Conservation (phyloP, 2,113 vertebrate species). For the Neotragus pygmaeus region DNA sequence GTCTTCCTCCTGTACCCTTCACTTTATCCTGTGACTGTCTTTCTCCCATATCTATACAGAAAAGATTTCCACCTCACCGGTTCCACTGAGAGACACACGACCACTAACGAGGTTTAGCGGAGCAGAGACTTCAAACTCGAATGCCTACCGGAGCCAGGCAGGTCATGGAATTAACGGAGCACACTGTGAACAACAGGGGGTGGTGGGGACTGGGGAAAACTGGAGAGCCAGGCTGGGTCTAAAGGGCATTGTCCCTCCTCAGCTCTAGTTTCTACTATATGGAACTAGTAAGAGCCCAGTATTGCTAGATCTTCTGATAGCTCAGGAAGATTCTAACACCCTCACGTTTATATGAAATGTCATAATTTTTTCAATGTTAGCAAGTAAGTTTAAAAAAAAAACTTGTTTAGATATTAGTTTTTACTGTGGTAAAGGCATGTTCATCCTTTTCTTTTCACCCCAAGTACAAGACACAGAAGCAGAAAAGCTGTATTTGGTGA, state of each 20-base stretch:
- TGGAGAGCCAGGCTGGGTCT: not conserved
- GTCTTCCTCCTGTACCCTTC: not conserved
- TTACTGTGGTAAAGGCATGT: not conserved
- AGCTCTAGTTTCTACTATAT: not conserved
- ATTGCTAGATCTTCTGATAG: not conserved
- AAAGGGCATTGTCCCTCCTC: not conserved
- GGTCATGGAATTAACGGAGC: not conserved
- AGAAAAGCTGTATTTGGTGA: not conserved
- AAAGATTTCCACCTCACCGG: not conserved
- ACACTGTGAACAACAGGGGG: not conserved
- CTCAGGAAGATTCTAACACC: not conserved
- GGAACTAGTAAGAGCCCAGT: not conserved
- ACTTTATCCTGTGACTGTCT: not conserved
- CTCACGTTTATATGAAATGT: not conserved
- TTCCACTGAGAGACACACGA: too few species aligned
- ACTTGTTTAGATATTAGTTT: not conserved
- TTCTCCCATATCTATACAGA: not conserved
- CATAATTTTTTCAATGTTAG: not conserved
- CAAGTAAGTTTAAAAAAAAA: not conserved
- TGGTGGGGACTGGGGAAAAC: not conserved
- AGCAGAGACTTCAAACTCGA: not conserved
- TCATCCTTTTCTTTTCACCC: not conserved
- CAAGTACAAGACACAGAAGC: not conserved
- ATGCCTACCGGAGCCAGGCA: not conserved
- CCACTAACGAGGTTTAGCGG: not conserved